Evolutionary conservation across 2,797 vertebrate species (phyloP), one percentile per base, ranked within the genome.

Genomic region (Schizopygopsis pylzovi): DNA sequence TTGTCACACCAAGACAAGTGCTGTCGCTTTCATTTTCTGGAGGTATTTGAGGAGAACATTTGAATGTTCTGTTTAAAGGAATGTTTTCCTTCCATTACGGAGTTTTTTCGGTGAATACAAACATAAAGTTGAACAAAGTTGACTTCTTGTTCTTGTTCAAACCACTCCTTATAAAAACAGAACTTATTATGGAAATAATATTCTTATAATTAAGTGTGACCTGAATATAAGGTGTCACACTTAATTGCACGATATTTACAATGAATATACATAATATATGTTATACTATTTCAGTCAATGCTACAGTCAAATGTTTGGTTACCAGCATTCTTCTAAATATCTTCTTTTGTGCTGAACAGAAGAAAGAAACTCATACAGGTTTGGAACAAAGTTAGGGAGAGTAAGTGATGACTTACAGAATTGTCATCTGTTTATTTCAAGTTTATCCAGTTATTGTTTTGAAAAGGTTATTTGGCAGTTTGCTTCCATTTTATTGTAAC

Each of bases 81-180:
- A 20, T 43, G 15, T 47, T 67, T 67, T 37, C 43, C 18, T 37
- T 67, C 28, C 6, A 2, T 49, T 33, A 37, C 18, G 6, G 5
- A 33, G 43, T 81, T 33, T 52, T 70, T 20, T 70, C 79, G 52
- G 33, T 43, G 52, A 82, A 43, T 59, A 59, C n/a, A 59, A n/a
- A 59, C 56, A n/a, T n/a, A 59, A 59, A 59, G 56, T 12, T n/a
- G 41, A 43, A 45, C 43, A 61, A n/a, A n/a, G 22, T 10, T 59
- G 22, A 10, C 1, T 3, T 22, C 54, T 59, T 49, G 15, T 49
- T 49, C 47, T 49, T 59, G 9, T 11, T 59, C 9, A 61, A 61
- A 25, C 22, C 56, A 25, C 56, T 59, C 20, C 7, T 56, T 56
- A 20, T 59, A 9, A n/a, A n/a, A n/a, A n/a, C n/a, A n/a, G 20